These are phyloP conservation scores for Phengaris arion DNA, from an alignment of 2,888 invertebrate species.

Conservation along the genomic window DNA sequence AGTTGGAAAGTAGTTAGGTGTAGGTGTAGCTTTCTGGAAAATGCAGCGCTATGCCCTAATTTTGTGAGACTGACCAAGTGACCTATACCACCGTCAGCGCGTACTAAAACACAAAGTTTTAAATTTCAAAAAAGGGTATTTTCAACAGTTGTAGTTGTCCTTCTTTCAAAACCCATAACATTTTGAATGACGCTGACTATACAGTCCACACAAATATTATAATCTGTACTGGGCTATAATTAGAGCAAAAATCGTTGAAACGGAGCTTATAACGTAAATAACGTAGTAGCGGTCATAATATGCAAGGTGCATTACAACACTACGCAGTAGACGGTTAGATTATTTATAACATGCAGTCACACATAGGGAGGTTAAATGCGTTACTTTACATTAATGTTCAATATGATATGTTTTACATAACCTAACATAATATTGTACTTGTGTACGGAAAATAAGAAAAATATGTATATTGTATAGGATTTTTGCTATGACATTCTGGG, in stretches of 20 bases:
- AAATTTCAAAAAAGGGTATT: neutral
- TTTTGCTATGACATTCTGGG: no score
- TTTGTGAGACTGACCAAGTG: no score
- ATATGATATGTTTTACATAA: no score
- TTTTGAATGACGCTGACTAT: neutral
- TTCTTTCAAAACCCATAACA: neutral
- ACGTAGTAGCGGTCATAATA: neutral
- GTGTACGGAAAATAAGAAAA: no score
- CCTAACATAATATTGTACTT: no score
- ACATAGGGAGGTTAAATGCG: no score
- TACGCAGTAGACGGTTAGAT: neutral
- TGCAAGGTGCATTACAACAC: slow-evolving; percentile 10
- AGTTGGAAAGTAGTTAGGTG: no score
- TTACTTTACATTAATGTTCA: no score
- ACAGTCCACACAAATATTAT: neutral
- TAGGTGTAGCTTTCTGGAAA: no score
- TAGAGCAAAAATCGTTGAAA: slow-evolving; percentile 20
- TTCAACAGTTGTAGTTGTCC: neutral
- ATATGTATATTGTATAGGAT: no score
- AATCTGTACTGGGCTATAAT: neutral
- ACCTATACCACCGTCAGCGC: no score
- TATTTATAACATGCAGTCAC: slow-evolving; percentile 18
- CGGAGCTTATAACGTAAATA: slow-evolving; percentile 11
- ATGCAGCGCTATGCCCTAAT: no score
- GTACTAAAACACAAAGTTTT: neutral